Conservation (phyloP, 2,797 vertebrate genomes). For the Dromococcyx pavoninus region DNA sequence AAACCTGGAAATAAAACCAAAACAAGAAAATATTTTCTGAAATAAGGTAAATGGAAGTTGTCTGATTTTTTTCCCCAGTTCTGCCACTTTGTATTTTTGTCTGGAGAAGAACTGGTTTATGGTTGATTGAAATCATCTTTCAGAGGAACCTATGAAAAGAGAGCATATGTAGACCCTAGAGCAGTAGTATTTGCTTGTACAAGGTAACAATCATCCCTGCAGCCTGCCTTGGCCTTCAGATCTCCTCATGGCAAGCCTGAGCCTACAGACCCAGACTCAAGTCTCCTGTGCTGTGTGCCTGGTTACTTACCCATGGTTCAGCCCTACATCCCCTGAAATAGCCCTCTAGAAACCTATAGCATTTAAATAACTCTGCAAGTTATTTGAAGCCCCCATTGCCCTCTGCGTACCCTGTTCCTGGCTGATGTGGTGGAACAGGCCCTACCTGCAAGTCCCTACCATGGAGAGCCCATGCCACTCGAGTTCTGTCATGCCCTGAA, state of each 20-base stretch:
- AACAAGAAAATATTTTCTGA: background rate
- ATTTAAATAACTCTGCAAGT: background rate
- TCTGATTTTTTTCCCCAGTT: background rate
- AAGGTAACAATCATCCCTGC: rapidly evolving
- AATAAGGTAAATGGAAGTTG: background rate
- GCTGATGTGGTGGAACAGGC: rapidly evolving
- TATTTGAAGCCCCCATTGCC: background rate
- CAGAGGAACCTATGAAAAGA: background rate
- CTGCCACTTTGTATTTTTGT: background rate
- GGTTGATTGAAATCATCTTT: background rate
- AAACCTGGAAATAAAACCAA: slow-evolving; percentile 53
- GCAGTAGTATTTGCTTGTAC: background rate
- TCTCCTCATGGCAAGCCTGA: background rate
- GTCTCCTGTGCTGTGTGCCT: rapidly evolving
- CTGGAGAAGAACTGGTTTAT: background rate
- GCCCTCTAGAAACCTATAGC: rapidly evolving
- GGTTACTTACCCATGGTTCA: background rate
- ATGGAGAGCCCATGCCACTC: rapidly evolving
- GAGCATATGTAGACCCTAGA: rapidly evolving
- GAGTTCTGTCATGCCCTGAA: background rate
- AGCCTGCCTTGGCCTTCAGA: background rate
- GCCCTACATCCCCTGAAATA: background rate
- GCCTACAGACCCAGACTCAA: background rate
- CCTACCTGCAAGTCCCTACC: background rate
- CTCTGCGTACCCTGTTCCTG: rapidly evolving